Base-by-base conservation (phyloP, 1,140 invertebrate genomes). In the Ptiloglossa arizonensis region DNA sequence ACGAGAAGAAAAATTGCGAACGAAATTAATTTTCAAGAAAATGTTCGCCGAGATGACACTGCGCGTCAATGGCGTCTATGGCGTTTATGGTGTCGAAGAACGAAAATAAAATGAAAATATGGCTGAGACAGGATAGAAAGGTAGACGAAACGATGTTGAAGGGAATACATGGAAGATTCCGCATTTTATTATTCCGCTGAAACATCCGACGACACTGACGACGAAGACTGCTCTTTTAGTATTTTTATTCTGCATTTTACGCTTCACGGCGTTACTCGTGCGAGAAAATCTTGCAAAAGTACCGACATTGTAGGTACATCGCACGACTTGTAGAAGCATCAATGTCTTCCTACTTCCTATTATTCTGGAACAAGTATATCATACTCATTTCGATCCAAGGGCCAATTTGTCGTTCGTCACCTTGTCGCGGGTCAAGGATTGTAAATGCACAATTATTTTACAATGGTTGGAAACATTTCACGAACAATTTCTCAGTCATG, bases 241-340 rank as follows among this genome's bases (percentile, higher is more conserved):
- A 77, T 86, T 82, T 82, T 69, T 74, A 60, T 70, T 69, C 72
- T 82, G 72, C 80, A 76, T 86, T 86, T 86, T 82, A 85, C 78
- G 69, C 60, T 50, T 46, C 74, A 76, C 80, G 68, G 82, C 84
- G 79, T 82, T 85, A 74, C 56, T 79, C 82, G 82, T 79, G 71
- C 80, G 83, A 82, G 70, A 71, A 67, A 73, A 75, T 19, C 66
- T 46, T 46, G 50, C 57, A 52, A 24, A 72, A 60, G 57, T 44
- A 76, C 27, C 67, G 32, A 71, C 38, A 59, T 57, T 57, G 57
- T 73, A n/a, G n/a, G n/a, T n/a, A 81, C 69, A 66, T 78, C 72
- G 70, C 72, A 48, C 63, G 67, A 72, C n/a, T n/a, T n/a, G n/a
- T n/a, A 48, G 69, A 81, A 84, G 62, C 76, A 79, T 81, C 78